Conservation (phyloP, 2,888 invertebrate genomes). For the Acrobasis consociella region DNA sequence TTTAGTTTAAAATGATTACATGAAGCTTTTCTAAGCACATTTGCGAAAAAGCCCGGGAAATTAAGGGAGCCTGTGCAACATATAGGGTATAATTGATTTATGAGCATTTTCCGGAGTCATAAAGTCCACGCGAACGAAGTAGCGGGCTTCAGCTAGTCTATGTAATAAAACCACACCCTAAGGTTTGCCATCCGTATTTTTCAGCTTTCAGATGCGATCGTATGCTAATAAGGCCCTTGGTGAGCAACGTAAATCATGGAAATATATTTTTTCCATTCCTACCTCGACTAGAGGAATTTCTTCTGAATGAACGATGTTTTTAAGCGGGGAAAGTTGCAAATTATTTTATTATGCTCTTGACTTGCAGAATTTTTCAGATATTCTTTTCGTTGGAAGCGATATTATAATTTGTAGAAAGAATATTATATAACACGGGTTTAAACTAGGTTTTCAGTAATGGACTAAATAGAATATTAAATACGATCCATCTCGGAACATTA, state of each 20-base stretch:
- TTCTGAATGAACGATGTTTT: constrained; percentile 17
- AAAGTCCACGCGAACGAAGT: too few species aligned
- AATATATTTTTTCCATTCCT: constrained; percentile 37
- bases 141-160: too few species aligned
- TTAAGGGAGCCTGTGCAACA: too few species aligned
- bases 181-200: constrained; percentile 51
- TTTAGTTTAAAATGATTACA: too few species aligned
- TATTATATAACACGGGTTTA: neutral
- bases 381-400: neutral
- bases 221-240: constrained; percentile 65
- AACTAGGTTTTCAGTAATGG: neutral
- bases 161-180: neutral
- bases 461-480: neutral
- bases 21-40: too few species aligned
- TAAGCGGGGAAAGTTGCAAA: constrained; percentile 11
- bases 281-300: constrained; percentile 18
- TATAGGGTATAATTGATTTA: too few species aligned
- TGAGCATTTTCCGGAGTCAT: too few species aligned
- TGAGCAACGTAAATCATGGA: constrained; percentile 45
- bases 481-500: too few species aligned
- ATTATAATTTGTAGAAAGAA: neutral
- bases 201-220: constrained; percentile 60
- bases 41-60: too few species aligned
- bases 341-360: constrained; percentile 10
- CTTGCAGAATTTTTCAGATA: neutral